Conservation (phyloP, 2,888 invertebrate genomes). For the Coelinius sp. region DNA sequence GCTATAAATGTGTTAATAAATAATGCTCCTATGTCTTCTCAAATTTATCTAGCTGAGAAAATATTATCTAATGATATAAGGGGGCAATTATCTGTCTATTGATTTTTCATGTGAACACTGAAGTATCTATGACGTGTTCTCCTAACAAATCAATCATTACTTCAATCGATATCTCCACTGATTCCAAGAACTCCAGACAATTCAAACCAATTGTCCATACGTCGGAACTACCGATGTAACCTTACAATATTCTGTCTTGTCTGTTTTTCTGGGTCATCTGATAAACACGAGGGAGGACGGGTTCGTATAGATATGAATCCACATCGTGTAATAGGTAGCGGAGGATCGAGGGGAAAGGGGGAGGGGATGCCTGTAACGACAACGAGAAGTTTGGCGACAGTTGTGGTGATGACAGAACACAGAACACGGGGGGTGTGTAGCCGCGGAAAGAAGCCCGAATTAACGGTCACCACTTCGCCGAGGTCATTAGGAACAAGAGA, state of each 20-base stretch:
- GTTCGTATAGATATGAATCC: neutral
- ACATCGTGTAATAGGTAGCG: constrained; percentile 2
- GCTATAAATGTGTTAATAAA: constrained; percentile 1
- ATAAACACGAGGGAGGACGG: constrained; percentile 53
- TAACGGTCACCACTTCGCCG: constrained; percentile 64
- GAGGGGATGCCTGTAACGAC: constrained; percentile 24
- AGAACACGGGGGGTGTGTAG: constrained; percentile 40
- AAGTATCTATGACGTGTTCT: constrained; percentile 31
- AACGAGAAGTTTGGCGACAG: constrained; percentile 24
- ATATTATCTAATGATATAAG: too few species aligned
- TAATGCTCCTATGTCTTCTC: neutral
- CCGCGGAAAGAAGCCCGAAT: constrained; percentile 54
- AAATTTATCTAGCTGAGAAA: neutral
- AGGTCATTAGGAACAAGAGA: constrained; percentile 63
- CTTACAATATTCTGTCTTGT: constrained; percentile 33
- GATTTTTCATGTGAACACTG: neutral
- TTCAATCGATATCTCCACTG: neutral
- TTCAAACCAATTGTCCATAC: constrained; percentile 37
- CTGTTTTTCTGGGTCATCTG: constrained; percentile 66
- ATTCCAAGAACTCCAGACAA: constrained; percentile 3
- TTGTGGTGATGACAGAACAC: constrained; percentile 34
- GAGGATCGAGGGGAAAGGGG: neutral
- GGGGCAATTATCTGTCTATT: too few species aligned
- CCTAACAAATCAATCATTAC: neutral
- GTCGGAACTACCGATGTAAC: neutral